These are phyloP conservation scores for Leptinotarsa rubiginosa DNA, from an alignment of 2,888 invertebrate species.

Conservation along the genomic window DNA sequence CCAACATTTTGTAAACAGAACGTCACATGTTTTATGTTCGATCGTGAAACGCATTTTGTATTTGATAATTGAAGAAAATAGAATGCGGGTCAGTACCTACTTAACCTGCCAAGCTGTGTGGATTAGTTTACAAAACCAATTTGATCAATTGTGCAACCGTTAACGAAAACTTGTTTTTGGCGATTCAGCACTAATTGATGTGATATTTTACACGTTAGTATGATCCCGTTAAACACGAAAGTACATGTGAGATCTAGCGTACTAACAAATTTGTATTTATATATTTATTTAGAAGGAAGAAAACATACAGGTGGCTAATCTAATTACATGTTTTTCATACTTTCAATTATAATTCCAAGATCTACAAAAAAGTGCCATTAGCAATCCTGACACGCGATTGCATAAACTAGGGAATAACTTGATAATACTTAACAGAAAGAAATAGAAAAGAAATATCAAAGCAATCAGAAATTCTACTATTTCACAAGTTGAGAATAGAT, in stretches of 20 bases:
- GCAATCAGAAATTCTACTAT: too few relatives aligned
- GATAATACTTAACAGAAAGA: too few relatives aligned
- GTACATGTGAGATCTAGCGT: not conserved
- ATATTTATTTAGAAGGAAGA: too few relatives aligned
- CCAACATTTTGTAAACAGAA: not conserved
- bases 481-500: too few relatives aligned
- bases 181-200: not conserved
- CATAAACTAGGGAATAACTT: too few relatives aligned
- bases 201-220: not conserved
- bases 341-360: too few relatives aligned
- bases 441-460: too few relatives aligned
- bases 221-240: not conserved
- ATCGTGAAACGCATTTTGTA: not conserved
- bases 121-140: not conserved
- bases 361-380: too few relatives aligned
- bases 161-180: not conserved
- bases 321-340: too few relatives aligned
- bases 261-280: too few relatives aligned
- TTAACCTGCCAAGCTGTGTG: not conserved
- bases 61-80: constrained; percentile 8
- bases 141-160: not conserved
- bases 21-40: not conserved
- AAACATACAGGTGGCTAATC: too few relatives aligned
- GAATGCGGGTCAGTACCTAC: not conserved
- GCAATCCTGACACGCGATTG: too few relatives aligned